Percentiles rank a stretch among this genome's conserved stretches.
Conservation (phyloP, 1,140 invertebrate species). For the Philopotamus ludificatus region DNA sequence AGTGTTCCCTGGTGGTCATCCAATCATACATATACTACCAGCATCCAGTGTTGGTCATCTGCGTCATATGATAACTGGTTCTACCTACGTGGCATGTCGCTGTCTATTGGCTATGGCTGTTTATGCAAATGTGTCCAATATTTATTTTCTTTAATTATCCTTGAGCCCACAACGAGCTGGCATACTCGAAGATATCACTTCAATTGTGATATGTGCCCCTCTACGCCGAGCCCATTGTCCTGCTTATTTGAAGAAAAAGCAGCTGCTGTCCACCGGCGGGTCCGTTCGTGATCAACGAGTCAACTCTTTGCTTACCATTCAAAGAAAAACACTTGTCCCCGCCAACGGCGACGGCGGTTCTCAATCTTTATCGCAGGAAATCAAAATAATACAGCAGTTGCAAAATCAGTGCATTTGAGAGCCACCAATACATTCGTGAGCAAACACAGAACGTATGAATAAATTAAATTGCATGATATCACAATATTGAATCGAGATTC, state of each 20-base stretch:
- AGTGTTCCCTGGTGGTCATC: too few relatives aligned
- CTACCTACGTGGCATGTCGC: too few relatives aligned
- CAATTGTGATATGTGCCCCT: background rate
- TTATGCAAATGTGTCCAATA: too few relatives aligned
- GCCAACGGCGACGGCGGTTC: background rate
- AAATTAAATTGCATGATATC: background rate
- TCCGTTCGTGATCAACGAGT: conserved; percentile 27
- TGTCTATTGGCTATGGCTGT: too few relatives aligned
- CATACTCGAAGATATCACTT: background rate
- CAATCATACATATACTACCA: too few relatives aligned
- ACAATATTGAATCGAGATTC: too few relatives aligned
- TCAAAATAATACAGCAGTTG: too few relatives aligned
- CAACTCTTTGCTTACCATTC: conserved; percentile 8
- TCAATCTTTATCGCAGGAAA: conserved; percentile 17
- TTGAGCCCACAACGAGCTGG: background rate
- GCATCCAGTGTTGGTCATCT: too few relatives aligned
- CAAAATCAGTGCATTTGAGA: too few relatives aligned
- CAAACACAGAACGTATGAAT: background rate
- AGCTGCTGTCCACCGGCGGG: conserved; percentile 3
- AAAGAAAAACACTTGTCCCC: conserved; percentile 4
- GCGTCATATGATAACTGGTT: too few relatives aligned
- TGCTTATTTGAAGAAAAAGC: conserved; percentile 11
- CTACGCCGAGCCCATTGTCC: background rate
- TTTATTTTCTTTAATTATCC: background rate
- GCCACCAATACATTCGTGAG: too few relatives aligned